A percentile compares a stretch with the other conserved stretches of the same genome.
Conservation (phyloP, 2,888 invertebrate genomes). For the Andricus curvator region DNA sequence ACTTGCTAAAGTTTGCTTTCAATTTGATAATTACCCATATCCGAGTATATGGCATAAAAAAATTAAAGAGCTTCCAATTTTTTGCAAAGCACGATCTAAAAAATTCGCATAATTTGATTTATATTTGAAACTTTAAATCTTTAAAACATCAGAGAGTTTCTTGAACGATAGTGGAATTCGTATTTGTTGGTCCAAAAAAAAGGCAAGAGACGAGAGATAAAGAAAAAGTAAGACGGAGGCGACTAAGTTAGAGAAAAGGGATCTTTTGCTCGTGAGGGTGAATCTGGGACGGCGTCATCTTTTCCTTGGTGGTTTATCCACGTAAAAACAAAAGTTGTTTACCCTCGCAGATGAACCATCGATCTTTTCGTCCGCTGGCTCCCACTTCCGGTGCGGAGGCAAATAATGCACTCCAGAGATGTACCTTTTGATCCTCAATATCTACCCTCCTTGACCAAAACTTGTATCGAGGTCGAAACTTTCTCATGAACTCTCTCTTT, state of each 20-base stretch:
- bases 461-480: conserved; percentile 53
- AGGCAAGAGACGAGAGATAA: background rate
- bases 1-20: too few relatives aligned
- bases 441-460: conserved; percentile 51
- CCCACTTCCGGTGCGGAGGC: conserved; percentile 64
- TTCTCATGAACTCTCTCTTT: conserved; percentile 51
- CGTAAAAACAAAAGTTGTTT: conserved; percentile 65
- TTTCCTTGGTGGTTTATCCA: conserved; percentile 64
- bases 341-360: conserved; percentile 58
- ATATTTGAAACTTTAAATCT: too few relatives aligned
- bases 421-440: conserved; percentile 55
- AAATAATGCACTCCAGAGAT: conserved; percentile 57
- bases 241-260: conserved; percentile 1
- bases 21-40: too few relatives aligned
- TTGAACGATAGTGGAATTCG: too few relatives aligned
- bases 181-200: too few relatives aligned
- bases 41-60: too few relatives aligned
- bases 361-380: conserved; percentile 62
- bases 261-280: background rate
- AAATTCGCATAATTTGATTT: too few relatives aligned
- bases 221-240: background rate
- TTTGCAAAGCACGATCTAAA: too few relatives aligned
- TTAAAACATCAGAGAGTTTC: too few relatives aligned
- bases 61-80: too few relatives aligned
- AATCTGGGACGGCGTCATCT: conserved; percentile 52